Evolutionary conservation across 2,113 vertebrate genomes (phyloP).

Genomic region (Tor tambroides): DNA sequence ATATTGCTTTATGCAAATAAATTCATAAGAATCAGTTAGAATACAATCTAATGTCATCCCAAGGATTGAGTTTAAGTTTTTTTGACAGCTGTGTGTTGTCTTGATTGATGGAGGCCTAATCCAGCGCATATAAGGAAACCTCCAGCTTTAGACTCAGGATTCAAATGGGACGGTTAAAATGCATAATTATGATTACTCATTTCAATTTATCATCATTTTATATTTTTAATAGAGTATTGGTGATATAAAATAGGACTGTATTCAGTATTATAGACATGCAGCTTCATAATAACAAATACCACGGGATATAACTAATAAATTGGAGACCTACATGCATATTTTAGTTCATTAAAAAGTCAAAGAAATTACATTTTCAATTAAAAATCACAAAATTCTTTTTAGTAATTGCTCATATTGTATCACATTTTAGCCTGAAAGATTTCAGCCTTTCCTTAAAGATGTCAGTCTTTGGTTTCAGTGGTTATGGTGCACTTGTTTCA

Average conservation of each 20-base stretch:
- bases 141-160: background rate
- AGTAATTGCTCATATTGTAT: background rate
- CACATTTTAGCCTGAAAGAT: background rate
- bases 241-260: background rate
- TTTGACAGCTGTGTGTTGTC: background rate
- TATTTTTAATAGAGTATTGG: background rate
- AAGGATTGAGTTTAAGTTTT: background rate
- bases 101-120: background rate
- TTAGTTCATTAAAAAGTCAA: background rate
- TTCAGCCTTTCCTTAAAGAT: background rate
- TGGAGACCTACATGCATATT: background rate
- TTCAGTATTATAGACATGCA: background rate
- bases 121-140: background rate
- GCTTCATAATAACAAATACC: background rate
- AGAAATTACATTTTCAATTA: too few relatives aligned
- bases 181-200: background rate
- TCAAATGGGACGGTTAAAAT: background rate
- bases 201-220: background rate
- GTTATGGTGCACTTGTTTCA: background rate
- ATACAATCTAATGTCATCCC: background rate
- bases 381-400: background rate
- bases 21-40: background rate
- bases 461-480: constrained; percentile 1
- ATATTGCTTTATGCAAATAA: background rate
- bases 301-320: background rate